phyloP scores from a whole-genome alignment of 2,888 invertebrate genomes.

The Andricus quercusramuli region DNA sequence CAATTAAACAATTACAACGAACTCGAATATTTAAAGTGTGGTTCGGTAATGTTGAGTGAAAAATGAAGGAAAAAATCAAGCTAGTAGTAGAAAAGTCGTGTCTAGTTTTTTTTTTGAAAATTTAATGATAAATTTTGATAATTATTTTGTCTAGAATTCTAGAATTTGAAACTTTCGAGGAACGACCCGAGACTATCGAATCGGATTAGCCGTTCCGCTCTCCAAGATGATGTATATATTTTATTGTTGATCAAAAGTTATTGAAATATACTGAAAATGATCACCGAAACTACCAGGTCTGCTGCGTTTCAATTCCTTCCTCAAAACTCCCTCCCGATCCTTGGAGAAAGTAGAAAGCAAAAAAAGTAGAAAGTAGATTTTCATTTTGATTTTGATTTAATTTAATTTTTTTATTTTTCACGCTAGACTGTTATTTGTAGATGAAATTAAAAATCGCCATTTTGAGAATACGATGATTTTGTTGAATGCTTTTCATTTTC shows the following conservation, averaged over 20 bases:
- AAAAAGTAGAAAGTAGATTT: too few relatives aligned
- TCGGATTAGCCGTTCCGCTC: slow-evolving; percentile 26
- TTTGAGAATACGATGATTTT: too few relatives aligned
- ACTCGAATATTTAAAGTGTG: background rate
- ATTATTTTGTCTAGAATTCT: background rate
- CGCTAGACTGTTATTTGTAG: too few relatives aligned
- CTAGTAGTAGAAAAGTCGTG: background rate
- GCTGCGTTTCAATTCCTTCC: slow-evolving; percentile 41
- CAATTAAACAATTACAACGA: too few relatives aligned
- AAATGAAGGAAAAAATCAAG: background rate
- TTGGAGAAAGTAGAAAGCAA: background rate
- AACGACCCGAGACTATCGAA: slow-evolving; percentile 8
- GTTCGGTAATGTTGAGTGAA: slow-evolving; percentile 6
- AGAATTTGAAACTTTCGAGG: background rate
- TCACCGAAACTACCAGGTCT: slow-evolving; percentile 29
- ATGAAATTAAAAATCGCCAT: too few relatives aligned
- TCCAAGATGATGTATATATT: slow-evolving; percentile 31
- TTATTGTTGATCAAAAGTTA: slow-evolving; percentile 36
- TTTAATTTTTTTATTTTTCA: background rate
- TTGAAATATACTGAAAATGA: slow-evolving; percentile 40
- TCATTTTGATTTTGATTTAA: background rate
- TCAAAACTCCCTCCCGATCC: slow-evolving; percentile 27
- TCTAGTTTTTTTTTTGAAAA: background rate
- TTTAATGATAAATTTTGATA: background rate
- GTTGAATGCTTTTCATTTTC: background rate